Evolutionary conservation across 1,140 invertebrate species (phyloP).

Genomic region (Hycleus cichorii): DNA sequence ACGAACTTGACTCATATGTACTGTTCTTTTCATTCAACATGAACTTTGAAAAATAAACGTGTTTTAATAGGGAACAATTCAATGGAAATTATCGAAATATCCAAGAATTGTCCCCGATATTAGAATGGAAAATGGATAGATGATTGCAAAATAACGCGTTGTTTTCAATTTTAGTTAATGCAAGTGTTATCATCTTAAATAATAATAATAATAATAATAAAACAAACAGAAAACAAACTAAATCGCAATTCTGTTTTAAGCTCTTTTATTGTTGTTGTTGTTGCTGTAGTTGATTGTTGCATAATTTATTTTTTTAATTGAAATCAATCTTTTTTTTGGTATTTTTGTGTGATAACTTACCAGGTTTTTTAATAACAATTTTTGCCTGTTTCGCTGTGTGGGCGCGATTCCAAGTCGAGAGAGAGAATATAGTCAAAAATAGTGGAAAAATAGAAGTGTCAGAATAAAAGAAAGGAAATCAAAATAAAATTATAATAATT

Average conservation of each 20-base stretch:
- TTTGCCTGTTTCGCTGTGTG: slow-evolving; percentile 44
- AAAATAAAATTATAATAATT: slow-evolving; percentile 12
- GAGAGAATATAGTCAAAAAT: slow-evolving; percentile 41
- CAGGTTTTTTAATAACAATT: slow-evolving; percentile 43
- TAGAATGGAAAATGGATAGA: too few species aligned
- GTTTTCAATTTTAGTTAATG: too few species aligned
- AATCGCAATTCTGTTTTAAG: background rate
- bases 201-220: too few species aligned
- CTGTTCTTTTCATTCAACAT: too few species aligned
- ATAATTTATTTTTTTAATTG: slow-evolving; percentile 2
- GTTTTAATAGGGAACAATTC: too few species aligned
- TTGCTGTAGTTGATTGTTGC: background rate
- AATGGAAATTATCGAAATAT: too few species aligned
- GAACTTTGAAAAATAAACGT: too few species aligned
- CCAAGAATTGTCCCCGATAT: too few species aligned
- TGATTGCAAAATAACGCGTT: too few species aligned
- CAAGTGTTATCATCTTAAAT: too few species aligned
- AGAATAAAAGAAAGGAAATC: slow-evolving; percentile 41
- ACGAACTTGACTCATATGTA: too few species aligned
- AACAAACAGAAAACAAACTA: slow-evolving; percentile 8
- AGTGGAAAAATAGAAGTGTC: slow-evolving; percentile 45
- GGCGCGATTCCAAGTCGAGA: slow-evolving; percentile 40
- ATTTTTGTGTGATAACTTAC: slow-evolving; percentile 41
- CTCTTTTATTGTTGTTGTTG: too few species aligned
- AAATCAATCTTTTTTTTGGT: background rate